A percentile compares a stretch with the other conserved stretches of the same genome.
phyloP scores from a whole-genome alignment of 2,888 invertebrate species.

The Tetragonisca angustula region DNA sequence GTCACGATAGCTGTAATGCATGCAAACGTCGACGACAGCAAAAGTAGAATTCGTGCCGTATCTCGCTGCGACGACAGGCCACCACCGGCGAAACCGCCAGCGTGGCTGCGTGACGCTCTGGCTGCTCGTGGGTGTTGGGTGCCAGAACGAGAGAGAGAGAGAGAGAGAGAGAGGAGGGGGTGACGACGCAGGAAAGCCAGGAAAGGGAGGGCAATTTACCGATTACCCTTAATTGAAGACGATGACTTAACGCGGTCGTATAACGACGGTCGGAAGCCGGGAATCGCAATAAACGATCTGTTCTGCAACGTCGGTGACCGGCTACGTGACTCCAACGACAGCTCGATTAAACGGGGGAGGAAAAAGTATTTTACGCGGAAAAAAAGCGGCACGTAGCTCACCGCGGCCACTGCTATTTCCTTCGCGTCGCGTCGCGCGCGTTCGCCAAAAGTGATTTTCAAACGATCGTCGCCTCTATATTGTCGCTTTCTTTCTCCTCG shows the following conservation, averaged over 20 bases:
- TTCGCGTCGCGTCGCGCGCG: slow-evolving; percentile 18
- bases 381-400: slow-evolving; percentile 48
- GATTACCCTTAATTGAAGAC: slow-evolving; percentile 82
- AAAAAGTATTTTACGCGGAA: slow-evolving; percentile 59
- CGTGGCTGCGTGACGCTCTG: neutral
- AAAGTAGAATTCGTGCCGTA: slow-evolving; percentile 81
- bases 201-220: slow-evolving; percentile 75
- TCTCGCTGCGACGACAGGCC: slow-evolving; percentile 64
- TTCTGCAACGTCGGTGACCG: slow-evolving; percentile 64
- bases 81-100: neutral
- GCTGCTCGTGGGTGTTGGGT: neutral
- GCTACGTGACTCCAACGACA: slow-evolving; percentile 68
- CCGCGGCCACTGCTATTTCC: slow-evolving; percentile 43
- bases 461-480: slow-evolving; percentile 38
- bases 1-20: slow-evolving; percentile 75
- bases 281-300: slow-evolving; percentile 73
- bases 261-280: slow-evolving; percentile 63
- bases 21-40: slow-evolving; percentile 77
- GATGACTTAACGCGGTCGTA: slow-evolving; percentile 77
- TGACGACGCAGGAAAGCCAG: neutral
- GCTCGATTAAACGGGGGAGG: slow-evolving; percentile 62
- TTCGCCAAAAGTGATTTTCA: slow-evolving; percentile 52
- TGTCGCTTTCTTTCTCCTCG: neutral
- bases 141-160: neutral
- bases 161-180: neutral